A percentile compares a stretch with the other conserved stretches of the same genome.
Evolutionary conservation across 2,888 invertebrate species (phyloP).

Genomic region (Coleophora flavipennella): DNA sequence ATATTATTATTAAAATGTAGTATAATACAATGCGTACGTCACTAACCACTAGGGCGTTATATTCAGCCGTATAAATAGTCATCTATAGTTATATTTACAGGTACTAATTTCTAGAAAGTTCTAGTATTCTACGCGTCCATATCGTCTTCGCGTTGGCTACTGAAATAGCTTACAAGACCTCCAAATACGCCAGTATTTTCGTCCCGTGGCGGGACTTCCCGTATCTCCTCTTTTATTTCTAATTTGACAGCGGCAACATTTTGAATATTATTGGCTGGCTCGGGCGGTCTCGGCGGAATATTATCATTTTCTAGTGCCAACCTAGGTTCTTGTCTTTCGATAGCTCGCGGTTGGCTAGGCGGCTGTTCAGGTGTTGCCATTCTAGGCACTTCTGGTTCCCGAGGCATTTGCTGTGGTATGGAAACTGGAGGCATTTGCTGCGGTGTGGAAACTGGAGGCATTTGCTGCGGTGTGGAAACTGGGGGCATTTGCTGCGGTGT

Average conservation of each 20-base stretch:
- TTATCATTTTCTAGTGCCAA: no score
- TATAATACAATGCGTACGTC: slow-evolving; percentile 43
- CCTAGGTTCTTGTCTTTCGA: no score
- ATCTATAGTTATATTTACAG: slow-evolving; percentile 42
- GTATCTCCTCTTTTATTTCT: not conserved
- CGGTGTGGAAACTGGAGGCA: no score
- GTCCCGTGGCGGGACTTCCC: slow-evolving; percentile 7
- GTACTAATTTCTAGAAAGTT: not conserved
- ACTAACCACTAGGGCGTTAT: slow-evolving; percentile 15
- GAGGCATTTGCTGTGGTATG: no score
- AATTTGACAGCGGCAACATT: slow-evolving; percentile 1
- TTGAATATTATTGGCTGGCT: slow-evolving; percentile 1
- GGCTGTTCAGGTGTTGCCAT: no score
- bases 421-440: no score
- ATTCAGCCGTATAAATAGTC: slow-evolving; percentile 38
- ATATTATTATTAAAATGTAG: no score
- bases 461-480: no score
- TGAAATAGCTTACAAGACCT: slow-evolving; percentile 92
- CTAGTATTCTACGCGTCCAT: slow-evolving; percentile 72
- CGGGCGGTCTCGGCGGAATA: not conserved
- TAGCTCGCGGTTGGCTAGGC: no score
- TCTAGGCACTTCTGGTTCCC: no score
- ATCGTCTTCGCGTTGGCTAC: slow-evolving; percentile 91
- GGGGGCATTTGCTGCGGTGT: not conserved
- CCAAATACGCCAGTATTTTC: slow-evolving; percentile 83